A percentile compares a stretch with the other conserved stretches of the same genome.
Evolutionary conservation across 1,140 invertebrate genomes (phyloP).

Genomic region (Colletes latitarsis): DNA sequence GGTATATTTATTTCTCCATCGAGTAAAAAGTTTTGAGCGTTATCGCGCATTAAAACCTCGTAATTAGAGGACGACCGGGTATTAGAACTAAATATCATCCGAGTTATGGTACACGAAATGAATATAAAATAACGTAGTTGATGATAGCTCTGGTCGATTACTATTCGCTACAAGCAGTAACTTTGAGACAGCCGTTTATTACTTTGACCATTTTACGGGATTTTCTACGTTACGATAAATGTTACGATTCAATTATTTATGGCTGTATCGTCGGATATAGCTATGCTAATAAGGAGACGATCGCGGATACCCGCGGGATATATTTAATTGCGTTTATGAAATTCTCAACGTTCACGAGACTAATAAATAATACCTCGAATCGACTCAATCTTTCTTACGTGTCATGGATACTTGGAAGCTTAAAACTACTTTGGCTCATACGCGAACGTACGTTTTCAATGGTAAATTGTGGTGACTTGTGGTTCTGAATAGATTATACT

Average conservation of each 20-base stretch:
- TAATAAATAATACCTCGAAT: constrained; percentile 25
- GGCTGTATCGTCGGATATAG: background rate
- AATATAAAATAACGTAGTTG: constrained; percentile 35
- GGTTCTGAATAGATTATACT: too few species aligned
- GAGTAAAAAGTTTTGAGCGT: constrained; percentile 3
- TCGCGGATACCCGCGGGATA: background rate
- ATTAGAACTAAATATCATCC: constrained; percentile 11
- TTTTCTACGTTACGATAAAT: constrained; percentile 21
- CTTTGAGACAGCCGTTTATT: constrained; percentile 11
- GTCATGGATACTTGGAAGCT: background rate
- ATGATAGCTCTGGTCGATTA: constrained; percentile 24
- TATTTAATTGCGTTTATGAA: background rate
- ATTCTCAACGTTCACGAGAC: background rate
- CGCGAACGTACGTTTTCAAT: background rate
- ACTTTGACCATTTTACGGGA: constrained; percentile 23
- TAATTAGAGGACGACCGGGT: background rate
- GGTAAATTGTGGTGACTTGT: constrained; percentile 34
- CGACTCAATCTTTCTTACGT: background rate
- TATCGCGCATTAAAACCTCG: constrained; percentile 15
- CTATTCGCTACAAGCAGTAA: background rate
- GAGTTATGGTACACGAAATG: constrained; percentile 28
- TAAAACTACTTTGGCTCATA: background rate
- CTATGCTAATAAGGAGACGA: constrained; percentile 12
- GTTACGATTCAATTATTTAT: constrained; percentile 46
- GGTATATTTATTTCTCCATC: background rate